Evolutionary conservation across 1,140 invertebrate species (phyloP).

Genomic region (Drosophila nasuta): DNA sequence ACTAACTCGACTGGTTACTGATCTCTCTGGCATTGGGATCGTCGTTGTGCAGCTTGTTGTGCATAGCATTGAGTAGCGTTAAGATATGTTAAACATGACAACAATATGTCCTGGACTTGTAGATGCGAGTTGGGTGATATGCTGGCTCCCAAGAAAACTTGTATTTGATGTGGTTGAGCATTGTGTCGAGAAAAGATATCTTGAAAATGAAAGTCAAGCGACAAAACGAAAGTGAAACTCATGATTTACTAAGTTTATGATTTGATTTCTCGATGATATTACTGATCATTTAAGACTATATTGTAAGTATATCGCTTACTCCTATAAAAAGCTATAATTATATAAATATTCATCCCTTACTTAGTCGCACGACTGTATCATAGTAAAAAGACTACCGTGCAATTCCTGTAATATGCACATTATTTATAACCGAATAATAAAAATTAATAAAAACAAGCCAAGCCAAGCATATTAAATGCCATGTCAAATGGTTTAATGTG

Average conservation of each 20-base stretch:
- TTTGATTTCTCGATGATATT: too few species aligned
- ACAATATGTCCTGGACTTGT: slow-evolving; percentile 75
- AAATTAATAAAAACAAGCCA: slow-evolving; percentile 79
- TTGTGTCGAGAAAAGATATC: neutral
- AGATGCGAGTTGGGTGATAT: slow-evolving; percentile 52
- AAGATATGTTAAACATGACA: slow-evolving; percentile 84
- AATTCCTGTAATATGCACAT: slow-evolving; percentile 16
- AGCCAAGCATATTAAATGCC: slow-evolving; percentile 74
- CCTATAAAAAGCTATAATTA: too few species aligned
- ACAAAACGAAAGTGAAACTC: too few species aligned
- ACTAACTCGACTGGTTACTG: slow-evolving; percentile 41
- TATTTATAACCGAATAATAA: slow-evolving; percentile 68
- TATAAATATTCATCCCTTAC: too few species aligned
- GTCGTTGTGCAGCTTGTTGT: slow-evolving; percentile 25
- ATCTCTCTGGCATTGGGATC: slow-evolving; percentile 27
- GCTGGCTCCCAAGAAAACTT: slow-evolving; percentile 1
- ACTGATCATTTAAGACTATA: too few species aligned
- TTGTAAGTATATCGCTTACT: too few species aligned
- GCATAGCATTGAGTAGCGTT: slow-evolving; percentile 76
- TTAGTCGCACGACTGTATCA: neutral
- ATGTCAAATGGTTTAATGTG: slow-evolving; percentile 80
- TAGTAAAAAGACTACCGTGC: slow-evolving; percentile 2
- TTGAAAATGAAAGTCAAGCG: slow-evolving; percentile 1
- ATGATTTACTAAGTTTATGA: too few species aligned
- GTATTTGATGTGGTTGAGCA: neutral